phyloP scores from a whole-genome alignment of 2,797 vertebrate genomes.

The Alfaro cultratus region DNA sequence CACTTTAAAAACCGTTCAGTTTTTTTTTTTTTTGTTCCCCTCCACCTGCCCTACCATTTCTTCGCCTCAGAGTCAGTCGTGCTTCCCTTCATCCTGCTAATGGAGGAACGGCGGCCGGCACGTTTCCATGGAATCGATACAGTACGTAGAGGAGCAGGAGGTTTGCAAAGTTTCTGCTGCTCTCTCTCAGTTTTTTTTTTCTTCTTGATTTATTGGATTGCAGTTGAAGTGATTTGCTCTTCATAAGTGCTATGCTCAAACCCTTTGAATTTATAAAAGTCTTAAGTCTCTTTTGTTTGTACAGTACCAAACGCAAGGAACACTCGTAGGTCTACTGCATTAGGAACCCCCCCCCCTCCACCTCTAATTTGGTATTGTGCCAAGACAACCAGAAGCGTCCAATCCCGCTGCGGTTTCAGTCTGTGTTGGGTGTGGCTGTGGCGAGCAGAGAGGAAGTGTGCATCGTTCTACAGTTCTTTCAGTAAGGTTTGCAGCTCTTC shows the following conservation, averaged over 20 bases:
- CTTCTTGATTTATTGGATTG: conserved; percentile 79
- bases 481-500: conserved; percentile 54
- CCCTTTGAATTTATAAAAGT: conserved; percentile 77
- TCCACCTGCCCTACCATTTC: background rate
- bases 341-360: conserved; percentile 71
- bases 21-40: background rate
- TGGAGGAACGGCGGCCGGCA: conserved; percentile 60
- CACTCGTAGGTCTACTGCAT: conserved; percentile 84
- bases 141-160: conserved; percentile 73
- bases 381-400: conserved; percentile 73
- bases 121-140: conserved; percentile 74
- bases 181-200: conserved; percentile 11
- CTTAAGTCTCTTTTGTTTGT: conserved; percentile 76
- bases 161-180: conserved; percentile 60
- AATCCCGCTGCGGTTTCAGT: conserved; percentile 63
- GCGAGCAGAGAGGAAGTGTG: conserved; percentile 73
- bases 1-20: conserved; percentile 73
- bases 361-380: conserved; percentile 85
- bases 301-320: conserved; percentile 82
- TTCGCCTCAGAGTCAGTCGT: conserved; percentile 56
- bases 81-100: conserved; percentile 74
- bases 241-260: conserved; percentile 86
- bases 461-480: conserved; percentile 42
- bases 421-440: conserved; percentile 73
- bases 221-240: conserved; percentile 79